phyloP scores from a whole-genome alignment of 1,140 invertebrate genomes.

The Berghia stephanieae region DNA sequence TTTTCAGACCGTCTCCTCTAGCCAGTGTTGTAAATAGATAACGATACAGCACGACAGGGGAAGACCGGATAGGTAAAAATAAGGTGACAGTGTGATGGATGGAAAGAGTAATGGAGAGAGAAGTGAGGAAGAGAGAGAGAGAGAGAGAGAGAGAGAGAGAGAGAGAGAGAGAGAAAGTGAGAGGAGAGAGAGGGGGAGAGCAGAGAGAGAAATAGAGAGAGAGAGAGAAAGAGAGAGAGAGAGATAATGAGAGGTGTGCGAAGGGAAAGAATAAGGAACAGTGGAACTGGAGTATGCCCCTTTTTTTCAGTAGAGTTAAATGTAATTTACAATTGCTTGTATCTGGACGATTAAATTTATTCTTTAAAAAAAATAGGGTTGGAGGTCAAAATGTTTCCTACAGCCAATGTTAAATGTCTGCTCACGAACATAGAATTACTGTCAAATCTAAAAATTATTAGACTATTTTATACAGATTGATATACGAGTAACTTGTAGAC shows the following conservation, averaged over 20 bases:
- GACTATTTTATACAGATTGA: too few species aligned
- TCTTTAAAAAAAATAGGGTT: neutral
- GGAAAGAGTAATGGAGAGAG: neutral
- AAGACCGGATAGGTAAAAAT: too few species aligned
- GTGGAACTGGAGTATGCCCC: neutral
- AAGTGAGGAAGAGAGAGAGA: neutral
- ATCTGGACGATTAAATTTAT: neutral
- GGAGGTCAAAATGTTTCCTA: too few species aligned
- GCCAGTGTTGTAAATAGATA: neutral
- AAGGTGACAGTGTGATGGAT: neutral
- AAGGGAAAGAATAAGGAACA: neutral
- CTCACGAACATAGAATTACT: too few species aligned
- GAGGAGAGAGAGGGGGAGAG: neutral
- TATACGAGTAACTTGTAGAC: too few species aligned
- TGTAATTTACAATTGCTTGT: neutral
- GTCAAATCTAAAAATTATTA: too few species aligned
- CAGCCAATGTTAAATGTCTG: too few species aligned
- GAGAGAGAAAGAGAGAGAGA: too few species aligned
- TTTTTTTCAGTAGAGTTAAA: neutral
- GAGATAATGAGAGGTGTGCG: too few species aligned
- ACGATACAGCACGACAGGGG: neutral
- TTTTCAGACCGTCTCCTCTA: neutral
- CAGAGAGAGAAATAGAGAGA: neutral
- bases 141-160: neutral
- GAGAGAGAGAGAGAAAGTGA: neutral